Evolutionary conservation across 2,888 invertebrate genomes (phyloP).

Genomic region (Ennomos quercinarius): DNA sequence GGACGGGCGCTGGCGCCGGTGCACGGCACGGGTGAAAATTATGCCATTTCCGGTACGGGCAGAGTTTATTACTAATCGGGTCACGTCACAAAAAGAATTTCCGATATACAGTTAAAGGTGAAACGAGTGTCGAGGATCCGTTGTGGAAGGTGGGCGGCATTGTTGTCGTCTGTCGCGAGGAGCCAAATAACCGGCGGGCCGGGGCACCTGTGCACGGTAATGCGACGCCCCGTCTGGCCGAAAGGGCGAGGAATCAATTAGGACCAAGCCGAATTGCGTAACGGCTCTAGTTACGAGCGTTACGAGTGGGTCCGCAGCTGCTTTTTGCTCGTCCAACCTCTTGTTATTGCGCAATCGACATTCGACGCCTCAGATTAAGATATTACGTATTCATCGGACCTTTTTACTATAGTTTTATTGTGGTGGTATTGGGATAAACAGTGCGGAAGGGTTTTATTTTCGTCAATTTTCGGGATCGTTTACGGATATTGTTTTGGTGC

Average conservation of each 20-base stretch:
- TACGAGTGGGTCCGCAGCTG: constrained; percentile 78
- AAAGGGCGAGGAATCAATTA: constrained; percentile 84
- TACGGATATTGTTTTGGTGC: constrained; percentile 30
- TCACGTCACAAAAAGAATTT: constrained; percentile 77
- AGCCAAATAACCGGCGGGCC: constrained; percentile 73
- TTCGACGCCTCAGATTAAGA: constrained; percentile 77
- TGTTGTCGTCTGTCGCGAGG: constrained; percentile 69
- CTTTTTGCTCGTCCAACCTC: constrained; percentile 82
- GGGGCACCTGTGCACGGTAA: constrained; percentile 82
- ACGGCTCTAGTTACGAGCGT: constrained; percentile 81
- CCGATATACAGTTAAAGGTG: constrained; percentile 78
- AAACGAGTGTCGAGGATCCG: constrained; percentile 67
- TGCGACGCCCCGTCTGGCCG: constrained; percentile 81
- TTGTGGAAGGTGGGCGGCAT: constrained; percentile 68
- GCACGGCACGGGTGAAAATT: constrained; percentile 66
- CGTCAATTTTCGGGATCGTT: constrained; percentile 31
- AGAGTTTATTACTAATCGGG: constrained; percentile 75
- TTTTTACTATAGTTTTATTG: constrained; percentile 65
- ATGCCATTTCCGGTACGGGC: constrained; percentile 72
- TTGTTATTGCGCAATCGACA: constrained; percentile 81
- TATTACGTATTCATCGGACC: constrained; percentile 75
- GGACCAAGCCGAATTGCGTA: constrained; percentile 81
- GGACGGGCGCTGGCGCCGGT: constrained; percentile 55
- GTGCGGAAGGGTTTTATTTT: constrained; percentile 36
- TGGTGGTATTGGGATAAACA: constrained; percentile 46